A percentile compares a stretch with the other conserved stretches of the same genome.
Conservation (phyloP, 92 coral and sea anemone genomes). For the Hydrozoanthus gracilis region DNA sequence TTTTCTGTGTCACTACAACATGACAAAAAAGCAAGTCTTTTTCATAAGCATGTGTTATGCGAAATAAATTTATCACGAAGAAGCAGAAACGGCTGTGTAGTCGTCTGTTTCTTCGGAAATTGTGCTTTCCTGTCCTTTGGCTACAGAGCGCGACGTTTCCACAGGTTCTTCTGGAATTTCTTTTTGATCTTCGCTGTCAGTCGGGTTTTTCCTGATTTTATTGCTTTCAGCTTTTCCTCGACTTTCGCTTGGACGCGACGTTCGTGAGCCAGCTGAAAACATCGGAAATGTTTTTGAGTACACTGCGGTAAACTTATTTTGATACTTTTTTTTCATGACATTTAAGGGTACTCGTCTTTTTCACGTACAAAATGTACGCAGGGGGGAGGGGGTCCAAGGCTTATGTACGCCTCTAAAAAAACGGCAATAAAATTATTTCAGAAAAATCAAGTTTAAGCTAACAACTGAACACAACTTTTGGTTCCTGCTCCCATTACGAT, state of each 20-base stretch:
- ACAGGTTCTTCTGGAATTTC: not conserved
- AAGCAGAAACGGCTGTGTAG: not conserved
- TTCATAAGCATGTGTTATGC: not conserved
- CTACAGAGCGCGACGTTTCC: not conserved
- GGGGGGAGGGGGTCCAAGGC: no score
- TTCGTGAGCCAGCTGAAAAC: slow-evolving; percentile 1
- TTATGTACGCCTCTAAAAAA: no score
- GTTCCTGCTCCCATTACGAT: no score
- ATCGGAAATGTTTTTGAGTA: not conserved
- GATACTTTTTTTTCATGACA: no score
- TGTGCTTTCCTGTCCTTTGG: not conserved
- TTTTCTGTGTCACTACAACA: no score
- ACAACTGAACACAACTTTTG: no score
- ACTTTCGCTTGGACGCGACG: slow-evolving; percentile 19
- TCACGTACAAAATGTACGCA: no score
- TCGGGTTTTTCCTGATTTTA: slow-evolving; percentile 3
- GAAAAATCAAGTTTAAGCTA: no score
- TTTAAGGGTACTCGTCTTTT: no score
- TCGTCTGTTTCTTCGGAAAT: slow-evolving; percentile 16
- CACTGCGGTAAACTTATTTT: not conserved
- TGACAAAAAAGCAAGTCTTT: no score
- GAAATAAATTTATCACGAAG: not conserved
- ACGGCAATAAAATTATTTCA: no score
- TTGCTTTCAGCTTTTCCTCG: slow-evolving; percentile 16
- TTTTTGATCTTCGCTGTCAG: not conserved